A percentile compares a stretch with the other conserved stretches of the same genome.
These are phyloP conservation scores for Dione vanillae DNA, from an alignment of 2,888 invertebrate species.

Conservation along the genomic window DNA sequence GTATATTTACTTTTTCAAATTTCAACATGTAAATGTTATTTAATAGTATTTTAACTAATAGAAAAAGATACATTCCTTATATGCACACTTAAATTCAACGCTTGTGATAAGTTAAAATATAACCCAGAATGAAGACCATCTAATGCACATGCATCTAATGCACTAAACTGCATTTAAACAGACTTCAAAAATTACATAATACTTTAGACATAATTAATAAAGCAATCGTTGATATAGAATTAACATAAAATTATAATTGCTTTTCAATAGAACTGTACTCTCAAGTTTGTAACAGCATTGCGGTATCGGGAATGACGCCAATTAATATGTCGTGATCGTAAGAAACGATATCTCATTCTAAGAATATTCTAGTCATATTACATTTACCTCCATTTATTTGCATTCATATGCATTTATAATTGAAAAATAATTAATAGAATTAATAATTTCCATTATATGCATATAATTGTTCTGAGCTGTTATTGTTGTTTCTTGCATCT, in stretches of 20 bases:
- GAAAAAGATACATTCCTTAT: no score
- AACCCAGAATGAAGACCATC: no score
- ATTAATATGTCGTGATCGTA: slow-evolving; percentile 61
- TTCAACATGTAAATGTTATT: no score
- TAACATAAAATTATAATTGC: neutral
- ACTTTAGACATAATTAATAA: no score
- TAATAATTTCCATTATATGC: neutral
- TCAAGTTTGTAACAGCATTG: slow-evolving; percentile 47
- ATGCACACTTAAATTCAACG: no score
- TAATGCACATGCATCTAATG: no score
- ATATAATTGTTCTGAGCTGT: neutral
- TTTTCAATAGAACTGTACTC: slow-evolving; percentile 31
- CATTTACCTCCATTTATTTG: slow-evolving; percentile 36
- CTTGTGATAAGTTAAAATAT: no score
- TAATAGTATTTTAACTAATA: no score
- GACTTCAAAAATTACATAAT: no score
- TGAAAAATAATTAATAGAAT: slow-evolving; percentile 24
- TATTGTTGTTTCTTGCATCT: neutral
- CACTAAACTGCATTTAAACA: no score
- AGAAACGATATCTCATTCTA: slow-evolving; percentile 42
- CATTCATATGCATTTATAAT: slow-evolving; percentile 37
- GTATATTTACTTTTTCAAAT: no score
- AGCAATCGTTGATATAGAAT: neutral
- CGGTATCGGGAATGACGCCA: slow-evolving; percentile 55
- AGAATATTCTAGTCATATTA: slow-evolving; percentile 41